Evolutionary conservation across 23 tunicate species (phyloP).

Genomic region (Trididemnum clinides): DNA sequence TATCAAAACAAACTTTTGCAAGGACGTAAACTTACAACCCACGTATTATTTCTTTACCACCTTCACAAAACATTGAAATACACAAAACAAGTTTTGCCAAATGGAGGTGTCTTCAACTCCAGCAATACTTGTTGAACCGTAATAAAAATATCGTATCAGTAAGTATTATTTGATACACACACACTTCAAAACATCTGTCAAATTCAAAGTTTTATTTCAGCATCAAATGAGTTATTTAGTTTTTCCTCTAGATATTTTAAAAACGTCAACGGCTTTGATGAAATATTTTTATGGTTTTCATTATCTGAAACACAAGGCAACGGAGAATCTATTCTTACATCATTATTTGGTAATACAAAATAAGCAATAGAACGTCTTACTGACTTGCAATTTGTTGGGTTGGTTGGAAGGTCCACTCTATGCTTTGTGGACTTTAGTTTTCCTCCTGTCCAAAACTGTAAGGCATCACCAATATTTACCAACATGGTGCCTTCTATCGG

Average conservation of each 20-base stretch:
- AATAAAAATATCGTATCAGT: too few species aligned
- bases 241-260: background rate
- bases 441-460: conserved; percentile 50
- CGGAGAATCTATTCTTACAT: conserved; percentile 17
- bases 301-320: background rate
- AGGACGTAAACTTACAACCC: too few species aligned
- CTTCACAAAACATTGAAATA: too few species aligned
- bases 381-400: background rate
- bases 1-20: too few species aligned
- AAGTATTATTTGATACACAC: too few species aligned
- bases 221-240: background rate
- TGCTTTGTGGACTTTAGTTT: conserved; percentile 36
- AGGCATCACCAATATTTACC: conserved; percentile 45
- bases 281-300: background rate
- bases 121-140: too few species aligned
- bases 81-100: too few species aligned
- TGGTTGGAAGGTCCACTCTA: background rate
- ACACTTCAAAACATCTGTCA: too few species aligned
- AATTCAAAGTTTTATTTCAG: too few species aligned
- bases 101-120: too few species aligned
- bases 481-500: conserved; percentile 53
- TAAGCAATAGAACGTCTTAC: conserved; percentile 39
- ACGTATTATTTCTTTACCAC: too few species aligned
- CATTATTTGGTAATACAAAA: conserved; percentile 45
- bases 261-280: background rate